phyloP scores from a whole-genome alignment of 2,888 invertebrate genomes.

The Bombyx huttoni region DNA sequence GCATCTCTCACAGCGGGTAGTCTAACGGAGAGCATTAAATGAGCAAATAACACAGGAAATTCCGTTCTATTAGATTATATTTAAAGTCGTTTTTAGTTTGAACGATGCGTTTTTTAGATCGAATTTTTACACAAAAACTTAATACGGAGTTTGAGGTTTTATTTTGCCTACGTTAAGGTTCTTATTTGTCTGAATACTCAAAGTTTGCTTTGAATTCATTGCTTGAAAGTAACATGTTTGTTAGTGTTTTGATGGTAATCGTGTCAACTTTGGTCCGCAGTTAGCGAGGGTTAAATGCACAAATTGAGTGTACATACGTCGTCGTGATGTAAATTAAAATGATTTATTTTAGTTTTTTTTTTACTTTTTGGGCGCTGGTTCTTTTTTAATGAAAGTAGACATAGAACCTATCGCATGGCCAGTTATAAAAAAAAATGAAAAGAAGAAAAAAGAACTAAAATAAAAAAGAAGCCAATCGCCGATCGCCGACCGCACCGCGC shows the following conservation, averaged over 20 bases:
- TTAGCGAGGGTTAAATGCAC: background rate
- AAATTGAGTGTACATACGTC: too few species aligned
- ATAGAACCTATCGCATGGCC: too few species aligned
- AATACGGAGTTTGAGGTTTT: background rate
- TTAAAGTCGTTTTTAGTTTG: background rate
- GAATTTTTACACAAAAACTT: background rate
- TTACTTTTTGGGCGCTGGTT: too few species aligned
- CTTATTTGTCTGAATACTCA: background rate
- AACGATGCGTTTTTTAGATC: background rate
- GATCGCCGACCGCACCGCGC: too few species aligned
- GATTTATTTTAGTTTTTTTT: background rate
- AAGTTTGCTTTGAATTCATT: background rate
- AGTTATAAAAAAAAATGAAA: too few species aligned
- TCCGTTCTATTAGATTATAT: background rate
- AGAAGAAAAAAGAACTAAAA: too few species aligned
- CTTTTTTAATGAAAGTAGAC: too few species aligned
- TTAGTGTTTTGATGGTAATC: constrained; percentile 10
- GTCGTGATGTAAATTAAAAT: background rate
- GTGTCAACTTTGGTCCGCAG: background rate
- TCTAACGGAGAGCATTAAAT: constrained; percentile 18
- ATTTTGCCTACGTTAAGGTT: background rate
- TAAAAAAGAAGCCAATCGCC: too few species aligned
- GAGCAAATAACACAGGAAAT: constrained; percentile 5
- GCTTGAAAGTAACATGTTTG: constrained; percentile 11
- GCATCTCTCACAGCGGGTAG: constrained; percentile 9